Evolutionary conservation across 2,113 vertebrate genomes (phyloP), one percentile per base, ranked within the genome.

Genomic region (Elaphurus davidianus): DNA sequence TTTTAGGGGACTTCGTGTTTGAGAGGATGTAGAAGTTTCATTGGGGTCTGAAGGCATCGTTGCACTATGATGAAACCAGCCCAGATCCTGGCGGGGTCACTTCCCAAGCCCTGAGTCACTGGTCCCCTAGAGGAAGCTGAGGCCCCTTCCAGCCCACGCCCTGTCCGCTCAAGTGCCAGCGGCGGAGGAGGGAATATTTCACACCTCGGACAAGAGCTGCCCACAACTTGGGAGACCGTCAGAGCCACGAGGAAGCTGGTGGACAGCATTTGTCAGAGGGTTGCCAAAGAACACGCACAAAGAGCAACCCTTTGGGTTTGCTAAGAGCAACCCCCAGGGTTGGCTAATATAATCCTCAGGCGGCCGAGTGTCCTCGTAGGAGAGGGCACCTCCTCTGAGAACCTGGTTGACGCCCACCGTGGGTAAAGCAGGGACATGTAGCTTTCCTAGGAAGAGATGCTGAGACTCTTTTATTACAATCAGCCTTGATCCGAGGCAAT

Each of bases 331-430:
- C 17, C 2, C 10, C 84, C 71, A 52, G 60, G 15, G 3, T 36
- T 83, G n/a, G 52, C 60, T n/a, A 94, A 33, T 3, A 12, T 6
- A 86, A 30, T 23, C 40, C 30, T 67, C 52, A 28, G 52, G 23
- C 4, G 7, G 8, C 13, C 5, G 43, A 43, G 23, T 25, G 54
- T 91, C 54, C 2, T 83, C 0, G 0, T 8, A 36, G 40, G 74
- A 91, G 23, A 54, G 14, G 33, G 88, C 55, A 40, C 33, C 33
- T 96, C 17, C 54, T 30, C 50, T 30, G 7, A 27, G 54, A 78
- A 67, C 23, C 1, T 4, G 17, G 47, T 4, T 84, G 28, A 43
- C 4, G 47, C 21, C 40, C 78, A 47, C 62, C 11, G 7, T 82
- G 54, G 27, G 59, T 62, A 78, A 71, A 54, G 21, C 45, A 27